Base-by-base conservation (phyloP, 1,140 invertebrate species). In the Aphis gossypii region DNA sequence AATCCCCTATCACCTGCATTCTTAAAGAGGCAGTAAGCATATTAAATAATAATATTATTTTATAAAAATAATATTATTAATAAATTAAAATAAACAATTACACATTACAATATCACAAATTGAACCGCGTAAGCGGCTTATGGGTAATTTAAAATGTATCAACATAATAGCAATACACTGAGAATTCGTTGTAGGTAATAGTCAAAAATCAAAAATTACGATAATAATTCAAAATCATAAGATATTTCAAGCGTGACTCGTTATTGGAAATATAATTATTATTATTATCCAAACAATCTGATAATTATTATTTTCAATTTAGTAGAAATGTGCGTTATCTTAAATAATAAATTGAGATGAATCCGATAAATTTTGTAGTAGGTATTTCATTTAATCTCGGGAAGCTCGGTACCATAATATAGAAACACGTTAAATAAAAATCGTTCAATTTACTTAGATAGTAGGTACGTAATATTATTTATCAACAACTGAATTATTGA, bases 401-500 rank as follows among this genome's bases (percentile, higher is more conserved):
- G 23, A 84, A 25, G 41, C 48, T 41, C 30, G 41, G 41, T 84
- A 30, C 41, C 41, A 41, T 23, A 41, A 11, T 11, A 46, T 46
- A 41, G 21, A 41, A 23, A 83, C 38, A 25, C 20, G 41, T 84
- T 84, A 44, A 84, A 21, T 14, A 25, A 84, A 84, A 44, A 84
- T 41, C 38, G 0, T 84, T 44, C 5, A 44, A 76, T 76, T 76
- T 23, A 83, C 82, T 21, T 23, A 82, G 11, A 18, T 51, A 14
- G 18, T 82, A 84, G 4, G n/a, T 35, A 35, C 7, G 7, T 51
- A 9, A 48, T 90, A 56, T 54, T 89, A 30, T 60, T 84, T 41
- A 38, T 84, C 46, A 92, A 35, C 91, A 48, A 84, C 76, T 54
- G 44, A 83, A 84, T 38, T 92, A 84, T 38, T 92, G 91, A 92